Evolutionary conservation across 1,140 invertebrate species (phyloP).

Genomic region (Drosophila fuyamai): DNA sequence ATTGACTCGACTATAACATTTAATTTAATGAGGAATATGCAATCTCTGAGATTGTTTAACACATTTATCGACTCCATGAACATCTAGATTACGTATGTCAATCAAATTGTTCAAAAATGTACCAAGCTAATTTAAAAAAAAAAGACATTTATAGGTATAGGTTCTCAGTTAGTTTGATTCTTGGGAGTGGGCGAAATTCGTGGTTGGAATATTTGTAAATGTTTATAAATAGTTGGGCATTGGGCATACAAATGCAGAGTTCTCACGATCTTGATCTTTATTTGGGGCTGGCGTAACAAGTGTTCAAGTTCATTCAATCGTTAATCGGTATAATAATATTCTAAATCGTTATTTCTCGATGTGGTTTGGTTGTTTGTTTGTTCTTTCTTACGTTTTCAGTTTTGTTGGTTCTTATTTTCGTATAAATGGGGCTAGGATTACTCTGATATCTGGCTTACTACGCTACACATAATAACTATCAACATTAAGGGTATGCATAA

Average conservation of each 20-base stretch:
- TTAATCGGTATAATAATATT: conserved; percentile 2
- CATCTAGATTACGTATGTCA: conserved; percentile 49
- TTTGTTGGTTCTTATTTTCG: conserved; percentile 21
- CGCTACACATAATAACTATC: conserved; percentile 46
- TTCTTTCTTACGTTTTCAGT: conserved; percentile 4
- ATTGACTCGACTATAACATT: conserved; percentile 31
- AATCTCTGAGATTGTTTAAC: conserved; percentile 71
- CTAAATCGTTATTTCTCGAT: conserved; percentile 18
- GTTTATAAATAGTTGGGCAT: conserved; percentile 48
- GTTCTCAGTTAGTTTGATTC: conserved; percentile 36
- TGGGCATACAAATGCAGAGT: conserved; percentile 57
- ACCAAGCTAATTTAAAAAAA: conserved; percentile 23
- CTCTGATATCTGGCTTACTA: conserved; percentile 18
- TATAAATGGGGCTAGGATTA: conserved; percentile 16
- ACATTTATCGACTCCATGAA: conserved; percentile 44
- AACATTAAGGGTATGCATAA: conserved; percentile 40
- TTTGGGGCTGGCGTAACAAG: conserved; percentile 4
- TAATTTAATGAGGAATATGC: conserved; percentile 55
- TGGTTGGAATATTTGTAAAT: conserved; percentile 45
- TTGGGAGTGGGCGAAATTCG: conserved; percentile 59
- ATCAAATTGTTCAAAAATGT: conserved; percentile 29
- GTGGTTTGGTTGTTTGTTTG: conserved; percentile 7
- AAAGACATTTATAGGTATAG: conserved; percentile 10
- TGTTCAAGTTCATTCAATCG: conserved; percentile 3
- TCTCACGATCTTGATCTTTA: conserved; percentile 20